phyloP scores from a whole-genome alignment of 2,113 vertebrate genomes.

The Chionis minor region DNA sequence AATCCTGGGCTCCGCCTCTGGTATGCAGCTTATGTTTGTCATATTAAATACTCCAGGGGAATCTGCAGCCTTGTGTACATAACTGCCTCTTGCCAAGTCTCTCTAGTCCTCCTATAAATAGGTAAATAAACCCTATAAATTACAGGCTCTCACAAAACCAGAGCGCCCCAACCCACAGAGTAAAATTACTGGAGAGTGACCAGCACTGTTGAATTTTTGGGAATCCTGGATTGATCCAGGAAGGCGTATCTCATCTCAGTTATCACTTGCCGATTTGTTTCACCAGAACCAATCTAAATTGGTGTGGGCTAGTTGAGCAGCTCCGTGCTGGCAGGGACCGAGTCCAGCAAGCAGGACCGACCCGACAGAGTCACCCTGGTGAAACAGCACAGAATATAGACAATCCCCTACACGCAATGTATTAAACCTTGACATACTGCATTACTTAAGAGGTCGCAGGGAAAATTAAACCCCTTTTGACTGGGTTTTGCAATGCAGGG shows the following conservation, averaged over 20 bases:
- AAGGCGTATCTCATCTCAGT: fast-evolving
- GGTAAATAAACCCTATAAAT: neutral
- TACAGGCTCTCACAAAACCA: neutral
- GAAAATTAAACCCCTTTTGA: conserved; percentile 82
- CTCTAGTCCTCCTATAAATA: neutral
- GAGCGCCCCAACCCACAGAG: neutral
- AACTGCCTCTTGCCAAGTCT: neutral
- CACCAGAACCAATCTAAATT: neutral
- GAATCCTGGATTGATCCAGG: neutral
- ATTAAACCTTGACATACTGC: conserved; percentile 79
- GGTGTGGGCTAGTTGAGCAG: neutral
- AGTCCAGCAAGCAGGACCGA: neutral
- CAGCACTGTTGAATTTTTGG: neutral
- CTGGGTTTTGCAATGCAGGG: conserved; percentile 83
- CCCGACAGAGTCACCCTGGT: conserved; percentile 34
- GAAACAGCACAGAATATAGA: conserved; percentile 46
- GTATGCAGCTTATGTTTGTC: neutral
- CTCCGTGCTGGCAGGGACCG: neutral
- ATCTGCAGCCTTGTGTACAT: neutral
- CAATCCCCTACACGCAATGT: conserved; percentile 58
- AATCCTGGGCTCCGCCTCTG: neutral
- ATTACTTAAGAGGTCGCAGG: conserved; percentile 78
- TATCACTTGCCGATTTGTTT: neutral
- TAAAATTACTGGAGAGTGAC: neutral
- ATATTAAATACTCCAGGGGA: neutral